Base-by-base conservation (phyloP, 2,888 invertebrate species). In the Arctia plantaginis region DNA sequence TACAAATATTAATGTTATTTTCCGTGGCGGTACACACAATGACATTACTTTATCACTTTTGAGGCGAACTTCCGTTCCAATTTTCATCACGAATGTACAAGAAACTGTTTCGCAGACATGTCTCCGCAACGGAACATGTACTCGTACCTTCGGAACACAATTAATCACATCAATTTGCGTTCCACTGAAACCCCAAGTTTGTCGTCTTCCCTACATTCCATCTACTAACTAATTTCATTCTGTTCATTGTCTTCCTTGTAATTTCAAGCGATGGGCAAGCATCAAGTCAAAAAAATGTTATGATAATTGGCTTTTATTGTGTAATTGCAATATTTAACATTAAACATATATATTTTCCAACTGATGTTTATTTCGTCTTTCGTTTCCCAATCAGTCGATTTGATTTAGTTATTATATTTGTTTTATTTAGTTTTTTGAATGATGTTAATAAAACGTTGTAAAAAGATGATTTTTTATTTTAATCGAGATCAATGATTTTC, bases 101-200 rank as follows among this genome's bases (percentile, higher is more conserved):
- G 39, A n/a, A n/a, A 68, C 41, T 66, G 59, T 62, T 66, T 18
- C 39, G 70, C 55, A 76, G 44, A 79, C 74, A 73, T 76, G 71
- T 77, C 71, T 47, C 44, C 44, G 67, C 69, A 27, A 55, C 70
- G 64, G 64, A 67, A 77, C 82, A 77, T 77, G 77, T 73, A 55
- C 51, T 55, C 51, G 51, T n/a, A 69, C 66, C 72, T 72, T 72
- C 39, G 75, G 41, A 79, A 83, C 77, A 81, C 80, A 75, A 85
- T 85, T 85, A 85, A 85, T 85, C 83, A 83, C 78, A 77, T 71
- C 79, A 83, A 85, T 83, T 85, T 79, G 75, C 66, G 80, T 77
- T 80, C 74, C 76, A 67, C 72, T 78, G 78, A 82, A 82, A 75
- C 79, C 77, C 66, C 73, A 78, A 76, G 44, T 71, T 20, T 6